Evolutionary conservation across 2,888 invertebrate species (phyloP), one percentile per base, ranked within the genome.

Genomic region (Drosophila bunnanda): DNA sequence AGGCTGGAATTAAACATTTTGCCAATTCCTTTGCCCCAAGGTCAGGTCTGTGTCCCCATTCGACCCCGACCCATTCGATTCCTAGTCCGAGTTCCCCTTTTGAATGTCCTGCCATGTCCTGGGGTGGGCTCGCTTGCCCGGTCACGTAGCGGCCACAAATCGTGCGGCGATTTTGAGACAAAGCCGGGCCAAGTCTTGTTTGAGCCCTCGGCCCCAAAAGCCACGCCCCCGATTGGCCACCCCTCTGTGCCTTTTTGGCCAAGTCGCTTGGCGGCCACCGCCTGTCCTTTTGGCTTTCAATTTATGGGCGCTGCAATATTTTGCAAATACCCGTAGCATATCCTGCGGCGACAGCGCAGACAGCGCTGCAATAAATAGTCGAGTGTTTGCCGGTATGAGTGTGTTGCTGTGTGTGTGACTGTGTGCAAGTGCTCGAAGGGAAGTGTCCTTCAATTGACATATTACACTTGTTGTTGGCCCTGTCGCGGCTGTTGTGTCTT

Each of bases 251-350:
- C 61, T 50, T 66, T 55, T 48, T 53, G 30, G 54, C 50, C 52
- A 50, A 56, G 67, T 55, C 67, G 50, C 68, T 68, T 69, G 80
- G 80, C 73, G 64, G 69, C 56, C 52, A 32, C 50, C 32, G 50
- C 50, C 50, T 56, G 74, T 74, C 79, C 79, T 74, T 82, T 79
- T 69, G 76, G 70, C 54, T 38, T 67, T 84, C 74, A 88, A 85
- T 85, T 88, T 88, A 85, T 88, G 88, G 84, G 78, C 78, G 79
- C 77, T 83, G 88, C 85, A 88, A 88, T 85, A 85, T 85, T 88
- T 72, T 86, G 88, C 83, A 88, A 88, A 88, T 83, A 85, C 81
- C 88, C 83, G 69, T 81, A 76, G 86, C 77, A 83, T 85, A 86
- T 88, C 85, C 85, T 88, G 88, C 77, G 88, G 85, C 77, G 77